Percentiles rank a stretch among this genome's conserved stretches.
phyloP scores from a whole-genome alignment of 2,113 vertebrate species.

The Casuarius casuarius region DNA sequence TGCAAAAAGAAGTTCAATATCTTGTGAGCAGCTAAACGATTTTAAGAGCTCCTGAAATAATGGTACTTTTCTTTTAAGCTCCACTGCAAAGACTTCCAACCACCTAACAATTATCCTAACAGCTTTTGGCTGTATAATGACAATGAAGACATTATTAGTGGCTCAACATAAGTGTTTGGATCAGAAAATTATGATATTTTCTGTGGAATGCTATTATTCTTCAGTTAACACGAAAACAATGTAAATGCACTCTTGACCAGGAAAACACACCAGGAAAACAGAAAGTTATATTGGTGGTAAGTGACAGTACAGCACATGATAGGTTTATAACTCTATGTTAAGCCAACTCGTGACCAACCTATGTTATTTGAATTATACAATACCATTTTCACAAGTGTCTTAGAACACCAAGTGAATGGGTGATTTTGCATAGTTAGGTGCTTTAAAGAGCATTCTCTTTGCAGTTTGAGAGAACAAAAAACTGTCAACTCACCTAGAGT shows the following conservation, averaged over 20 bases:
- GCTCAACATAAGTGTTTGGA: rapidly evolving
- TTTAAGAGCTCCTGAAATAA: slow-evolving; percentile 22
- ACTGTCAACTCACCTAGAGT: not conserved
- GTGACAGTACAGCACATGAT: not conserved
- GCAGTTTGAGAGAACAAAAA: not conserved
- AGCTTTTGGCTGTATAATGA: not conserved
- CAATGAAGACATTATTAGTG: not conserved
- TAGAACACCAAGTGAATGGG: not conserved
- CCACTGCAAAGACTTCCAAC: not conserved
- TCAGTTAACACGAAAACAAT: not conserved
- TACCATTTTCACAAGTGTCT: not conserved
- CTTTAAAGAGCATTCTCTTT: not conserved
- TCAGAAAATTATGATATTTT: not conserved
- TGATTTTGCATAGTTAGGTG: not conserved
- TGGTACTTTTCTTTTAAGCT: not conserved
- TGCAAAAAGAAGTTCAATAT: slow-evolving; percentile 26
- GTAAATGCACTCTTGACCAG: not conserved
- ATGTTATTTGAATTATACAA: not conserved
- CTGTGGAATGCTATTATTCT: not conserved
- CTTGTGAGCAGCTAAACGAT: slow-evolving; percentile 14
- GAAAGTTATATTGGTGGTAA: not conserved
- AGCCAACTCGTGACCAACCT: not conserved
- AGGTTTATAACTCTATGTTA: not conserved
- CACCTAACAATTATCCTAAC: not conserved
- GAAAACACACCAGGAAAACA: not conserved